These are phyloP conservation scores for Digitonthophagus gazella DNA, from an alignment of 2,888 invertebrate species.

Conservation along the genomic window DNA sequence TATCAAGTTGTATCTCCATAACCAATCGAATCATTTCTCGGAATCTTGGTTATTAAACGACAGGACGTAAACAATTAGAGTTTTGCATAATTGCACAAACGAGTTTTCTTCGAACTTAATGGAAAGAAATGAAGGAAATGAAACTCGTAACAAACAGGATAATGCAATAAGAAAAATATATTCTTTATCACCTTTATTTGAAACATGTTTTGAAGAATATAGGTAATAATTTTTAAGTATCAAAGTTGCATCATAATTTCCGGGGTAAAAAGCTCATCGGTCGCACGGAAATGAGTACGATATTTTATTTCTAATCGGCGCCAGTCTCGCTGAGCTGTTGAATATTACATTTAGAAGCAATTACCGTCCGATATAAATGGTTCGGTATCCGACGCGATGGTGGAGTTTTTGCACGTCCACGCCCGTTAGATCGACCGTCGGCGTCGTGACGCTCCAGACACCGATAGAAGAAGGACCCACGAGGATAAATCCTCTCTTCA, in stretches of 20 bases:
- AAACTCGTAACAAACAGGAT: neutral
- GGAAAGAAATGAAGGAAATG: neutral
- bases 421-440: constrained; percentile 15
- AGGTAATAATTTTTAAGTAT: too few species aligned
- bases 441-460: neutral
- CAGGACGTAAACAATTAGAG: neutral
- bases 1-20: neutral
- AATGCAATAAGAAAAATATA: neutral
- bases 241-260: too few species aligned
- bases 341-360: constrained; percentile 26
- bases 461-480: neutral
- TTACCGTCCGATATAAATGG: constrained; percentile 2
- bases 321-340: constrained; percentile 32
- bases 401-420: constrained; percentile 16
- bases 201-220: too few species aligned
- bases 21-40: neutral
- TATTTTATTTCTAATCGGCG: constrained; percentile 42
- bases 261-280: neutral
- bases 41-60: neutral
- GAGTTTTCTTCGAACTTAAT: neutral
- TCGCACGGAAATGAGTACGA: constrained; percentile 39
- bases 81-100: neutral
- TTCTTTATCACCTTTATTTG: too few species aligned
- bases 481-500: constrained; percentile 2
- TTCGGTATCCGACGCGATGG: neutral